Percentiles rank a stretch among this genome's conserved stretches.
Conservation (phyloP, 2,113 vertebrate species). For the Salvelinus namaycush region DNA sequence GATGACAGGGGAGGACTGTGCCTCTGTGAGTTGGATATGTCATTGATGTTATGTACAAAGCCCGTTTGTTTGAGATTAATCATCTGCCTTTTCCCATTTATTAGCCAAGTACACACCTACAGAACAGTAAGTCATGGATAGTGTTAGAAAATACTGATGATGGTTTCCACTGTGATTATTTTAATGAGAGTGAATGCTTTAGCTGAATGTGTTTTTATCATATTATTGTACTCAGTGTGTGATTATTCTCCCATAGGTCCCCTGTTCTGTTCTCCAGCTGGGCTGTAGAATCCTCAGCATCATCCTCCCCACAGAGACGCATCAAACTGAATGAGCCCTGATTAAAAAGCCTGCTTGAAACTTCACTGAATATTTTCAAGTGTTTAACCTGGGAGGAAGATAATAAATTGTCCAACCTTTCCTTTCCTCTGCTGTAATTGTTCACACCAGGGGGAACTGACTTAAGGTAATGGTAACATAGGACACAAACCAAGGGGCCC, state of each 20-base stretch:
- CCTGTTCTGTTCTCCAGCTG: conserved; percentile 19
- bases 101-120: conserved; percentile 26
- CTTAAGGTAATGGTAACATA: background rate
- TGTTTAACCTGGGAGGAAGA: conserved; percentile 52
- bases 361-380: conserved; percentile 47
- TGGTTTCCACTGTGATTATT: background rate
- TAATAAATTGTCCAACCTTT: conserved; percentile 43
- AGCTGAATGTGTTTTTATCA: conserved; percentile 24
- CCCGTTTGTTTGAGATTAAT: conserved; percentile 32
- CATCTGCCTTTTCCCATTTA: conserved; percentile 11
- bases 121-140: conserved; percentile 18
- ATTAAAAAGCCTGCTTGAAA: conserved; percentile 50
- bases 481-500: too few relatives aligned
- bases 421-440: conserved; percentile 44
- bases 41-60: conserved; percentile 1
- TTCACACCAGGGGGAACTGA: conserved; percentile 27
- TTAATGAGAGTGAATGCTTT: conserved; percentile 27
- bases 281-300: conserved; percentile 24
- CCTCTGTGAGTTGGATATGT: conserved; percentile 13
- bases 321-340: conserved; percentile 44
- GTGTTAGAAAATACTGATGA: background rate
- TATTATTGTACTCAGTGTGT: conserved; percentile 47
- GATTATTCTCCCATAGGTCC: conserved; percentile 44
- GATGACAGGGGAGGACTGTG: background rate
- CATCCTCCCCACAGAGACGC: conserved; percentile 30